Base-by-base conservation (phyloP, 2,888 invertebrate species). In the Macaria liturata region DNA sequence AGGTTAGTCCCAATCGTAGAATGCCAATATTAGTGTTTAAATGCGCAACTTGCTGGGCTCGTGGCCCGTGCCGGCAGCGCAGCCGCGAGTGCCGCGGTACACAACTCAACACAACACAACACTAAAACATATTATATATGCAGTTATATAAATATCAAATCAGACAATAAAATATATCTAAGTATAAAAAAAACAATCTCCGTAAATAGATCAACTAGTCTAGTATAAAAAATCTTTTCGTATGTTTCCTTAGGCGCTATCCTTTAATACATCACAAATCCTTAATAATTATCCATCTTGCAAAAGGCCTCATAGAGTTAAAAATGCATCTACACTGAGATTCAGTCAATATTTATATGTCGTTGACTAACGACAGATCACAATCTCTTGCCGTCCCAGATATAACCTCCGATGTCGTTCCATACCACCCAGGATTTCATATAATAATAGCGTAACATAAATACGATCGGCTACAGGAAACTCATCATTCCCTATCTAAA, bases 1-100 rank as follows among this genome's bases (percentile, higher is more conserved):
- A 92, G 90, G 92, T 92, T 92, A 92, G 92, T 92, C 92, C 92
- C 92, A 91, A 92, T 91, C 91, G 90, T 90, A 91, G 88, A 91
- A 92, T 92, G 92, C 92, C 91, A 91, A 91, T 91, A 90, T 91
- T 87, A 88, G 91, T 88, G 84, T 90, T 88, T 87, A 89, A 88
- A 90, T 85, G 90, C 88, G 88, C 86, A 87, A 90, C 88, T 85
- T 81, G 84, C 84, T 20, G 20, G 20, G 20, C 20, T 20, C 20
- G 20, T 1, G 20, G 20, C 20, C 20, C 20, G 20, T 1, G 20
- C 20, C 20, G 20, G 20, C 20, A 20, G 20, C 20, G 20, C 20
- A 20, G 89, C 91, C 20, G 30, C 48, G 39, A 9, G n/a, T 34
- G 34, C 9, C 37, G 61, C 57, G 47, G 62, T 61, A 83, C 83